Base-by-base conservation (phyloP, 2,888 invertebrate species). In the Psococerastis gibbosa region DNA sequence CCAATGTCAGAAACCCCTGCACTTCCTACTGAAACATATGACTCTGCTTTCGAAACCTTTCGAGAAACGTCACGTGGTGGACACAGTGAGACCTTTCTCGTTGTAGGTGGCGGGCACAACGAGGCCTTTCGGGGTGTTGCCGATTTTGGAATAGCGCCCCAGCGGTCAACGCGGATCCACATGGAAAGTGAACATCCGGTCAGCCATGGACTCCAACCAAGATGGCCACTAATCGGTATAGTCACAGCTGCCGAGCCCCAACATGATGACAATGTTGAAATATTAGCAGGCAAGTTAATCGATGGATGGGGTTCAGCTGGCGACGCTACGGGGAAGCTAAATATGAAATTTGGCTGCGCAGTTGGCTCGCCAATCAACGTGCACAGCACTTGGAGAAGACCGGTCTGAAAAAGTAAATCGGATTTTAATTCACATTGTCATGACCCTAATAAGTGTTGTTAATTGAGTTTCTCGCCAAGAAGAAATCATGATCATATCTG, bases 121-220 rank as follows among this genome's bases (percentile, higher is more conserved):
- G 31, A 46, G 42, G 41, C 43, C 43, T 15, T 48, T 48, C 35
- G 42, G 45, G 20, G 22, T 44, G n/a, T 52, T 49, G 3, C 32
- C 43, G 6, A 41, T 27, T 27, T 44, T 43, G 16, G 42, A 41
- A 8, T 38, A 35, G 8, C 45, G 43, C 15, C 46, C 38, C 13
- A 16, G 13, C 38, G 54, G 51, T 67, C 63, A 33, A 64, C 57
- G 49, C 65, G 60, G 50, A 75, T 54, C 74, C 75, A 75, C 54
- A 68, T 55, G 2, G 65, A 61, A 22, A 66, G 57, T 3, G 71
- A 68, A 58, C 71, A 73, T n/a, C 75, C 75, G 35, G 65, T 64
- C 49, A 66, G 54, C 73, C 75, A 75, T 46, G 73, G 65, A 47
- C 70, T 68, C 75, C 75, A 76, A 49, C 66, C 67, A 50, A 66